These are phyloP conservation scores for Drosophila prolongata DNA, from an alignment of 2,888 invertebrate species.

Conservation along the genomic window DNA sequence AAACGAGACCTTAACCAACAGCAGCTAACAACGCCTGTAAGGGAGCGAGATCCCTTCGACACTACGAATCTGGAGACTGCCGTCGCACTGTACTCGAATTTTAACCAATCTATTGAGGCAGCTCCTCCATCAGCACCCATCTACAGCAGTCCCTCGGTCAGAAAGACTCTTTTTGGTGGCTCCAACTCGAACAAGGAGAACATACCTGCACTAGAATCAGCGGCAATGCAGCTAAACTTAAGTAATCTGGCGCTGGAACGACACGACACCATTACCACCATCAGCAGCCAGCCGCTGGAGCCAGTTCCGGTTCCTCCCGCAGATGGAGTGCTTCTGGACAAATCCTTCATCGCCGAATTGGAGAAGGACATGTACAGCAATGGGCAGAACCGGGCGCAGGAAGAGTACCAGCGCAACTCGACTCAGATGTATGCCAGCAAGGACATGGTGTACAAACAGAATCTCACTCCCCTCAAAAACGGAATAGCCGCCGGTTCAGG, in stretches of 20 bases:
- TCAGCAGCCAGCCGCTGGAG: background rate
- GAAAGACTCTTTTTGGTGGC: conserved; percentile 76
- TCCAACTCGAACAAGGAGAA: conserved; percentile 78
- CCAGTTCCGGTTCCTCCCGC: conserved; percentile 6
- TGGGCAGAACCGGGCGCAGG: conserved; percentile 74
- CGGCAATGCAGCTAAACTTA: conserved; percentile 78
- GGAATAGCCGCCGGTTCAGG: conserved; percentile 25
- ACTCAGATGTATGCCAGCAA: conserved; percentile 82
- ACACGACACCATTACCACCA: conserved; percentile 28
- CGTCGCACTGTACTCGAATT: conserved; percentile 72
- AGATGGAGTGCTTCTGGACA: conserved; percentile 85
- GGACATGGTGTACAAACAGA: conserved; percentile 80
- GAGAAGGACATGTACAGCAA: conserved; percentile 87
- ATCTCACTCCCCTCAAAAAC: conserved; percentile 81
- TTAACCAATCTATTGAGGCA: conserved; percentile 48
- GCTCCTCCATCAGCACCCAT: conserved; percentile 12
- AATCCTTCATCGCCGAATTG: conserved; percentile 87
- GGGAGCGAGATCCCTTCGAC: conserved; percentile 88
- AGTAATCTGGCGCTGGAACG: conserved; percentile 79
- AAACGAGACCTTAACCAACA: conserved; percentile 54
- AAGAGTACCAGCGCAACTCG: conserved; percentile 83
- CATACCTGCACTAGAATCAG: conserved; percentile 69
- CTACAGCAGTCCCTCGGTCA: conserved; percentile 67
- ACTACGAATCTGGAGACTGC: conserved; percentile 84
- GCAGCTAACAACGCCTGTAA: conserved; percentile 26